Conservation (phyloP, 2,888 invertebrate species). For the Sarcophaga subvicina region DNA sequence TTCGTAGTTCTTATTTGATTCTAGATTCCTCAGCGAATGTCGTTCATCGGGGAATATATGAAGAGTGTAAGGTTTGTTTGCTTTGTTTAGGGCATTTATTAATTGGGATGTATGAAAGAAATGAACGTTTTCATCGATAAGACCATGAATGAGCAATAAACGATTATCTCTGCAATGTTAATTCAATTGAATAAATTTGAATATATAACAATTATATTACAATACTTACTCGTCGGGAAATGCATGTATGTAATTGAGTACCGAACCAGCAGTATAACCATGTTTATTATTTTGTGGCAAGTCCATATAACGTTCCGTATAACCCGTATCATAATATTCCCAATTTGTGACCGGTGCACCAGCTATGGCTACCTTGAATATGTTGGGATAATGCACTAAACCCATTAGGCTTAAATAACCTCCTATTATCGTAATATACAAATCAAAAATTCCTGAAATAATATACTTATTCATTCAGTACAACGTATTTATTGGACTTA, state of each 20-base stretch:
- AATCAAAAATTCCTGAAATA: slow-evolving; percentile 5
- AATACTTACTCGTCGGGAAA: slow-evolving; percentile 94
- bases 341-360: slow-evolving; percentile 99
- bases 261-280: slow-evolving; percentile 93
- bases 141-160: slow-evolving; percentile 96
- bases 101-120: slow-evolving; percentile 97
- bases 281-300: slow-evolving; percentile 88
- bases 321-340: slow-evolving; percentile 98
- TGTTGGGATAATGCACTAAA: slow-evolving; percentile 93
- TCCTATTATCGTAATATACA: slow-evolving; percentile 80
- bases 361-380: slow-evolving; percentile 97
- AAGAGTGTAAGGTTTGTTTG: slow-evolving; percentile 97
- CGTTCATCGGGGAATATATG: slow-evolving; percentile 98
- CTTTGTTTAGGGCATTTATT: slow-evolving; percentile 93
- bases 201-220: not conserved
- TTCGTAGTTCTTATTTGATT: slow-evolving; percentile 98
- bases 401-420: slow-evolving; percentile 98
- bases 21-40: slow-evolving; percentile 95
- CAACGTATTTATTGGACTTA: slow-evolving; percentile 71
- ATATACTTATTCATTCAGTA: not conserved
- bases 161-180: slow-evolving; percentile 87
- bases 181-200: slow-evolving; percentile 8
- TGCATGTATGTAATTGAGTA: slow-evolving; percentile 91
- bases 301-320: slow-evolving; percentile 99
- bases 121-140: slow-evolving; percentile 99